A percentile compares a stretch with the other conserved stretches of the same genome.
Evolutionary conservation across 2,888 invertebrate species (phyloP).

Genomic region (Pardosa pseudoannulata): DNA sequence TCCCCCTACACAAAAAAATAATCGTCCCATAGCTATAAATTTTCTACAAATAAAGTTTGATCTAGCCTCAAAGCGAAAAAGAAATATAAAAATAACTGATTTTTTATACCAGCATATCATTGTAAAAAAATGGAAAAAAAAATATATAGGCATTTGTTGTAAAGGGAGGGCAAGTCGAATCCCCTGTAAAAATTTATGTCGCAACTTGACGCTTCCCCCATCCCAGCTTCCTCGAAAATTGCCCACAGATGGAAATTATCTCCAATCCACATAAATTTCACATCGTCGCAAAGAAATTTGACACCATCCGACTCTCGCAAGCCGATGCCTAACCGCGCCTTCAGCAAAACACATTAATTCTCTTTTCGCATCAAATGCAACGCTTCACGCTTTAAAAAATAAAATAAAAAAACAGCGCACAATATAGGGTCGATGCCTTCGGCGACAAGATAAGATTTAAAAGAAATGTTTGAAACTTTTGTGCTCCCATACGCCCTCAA

Average conservation of each 20-base stretch:
- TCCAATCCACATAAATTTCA: slow-evolving; percentile 4
- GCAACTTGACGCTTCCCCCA: not conserved
- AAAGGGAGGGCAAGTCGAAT: not conserved
- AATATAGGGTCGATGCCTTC: not conserved
- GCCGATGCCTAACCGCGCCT: not conserved
- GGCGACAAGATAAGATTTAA: slow-evolving; percentile 16
- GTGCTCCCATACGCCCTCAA: not conserved
- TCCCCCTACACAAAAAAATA: too few species aligned
- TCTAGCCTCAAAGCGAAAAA: too few species aligned
- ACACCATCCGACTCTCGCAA: not conserved
- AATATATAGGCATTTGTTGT: too few species aligned
- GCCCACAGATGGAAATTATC: slow-evolving; percentile 12
- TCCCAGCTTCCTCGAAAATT: not conserved
- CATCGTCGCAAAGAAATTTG: not conserved
- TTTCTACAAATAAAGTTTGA: too few species aligned
- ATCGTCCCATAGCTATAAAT: too few species aligned
- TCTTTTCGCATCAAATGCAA: not conserved
- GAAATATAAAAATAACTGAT: too few species aligned
- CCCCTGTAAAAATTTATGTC: slow-evolving; percentile 14
- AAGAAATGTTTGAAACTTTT: slow-evolving; percentile 12
- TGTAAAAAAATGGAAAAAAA: too few species aligned
- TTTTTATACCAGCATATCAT: too few species aligned
- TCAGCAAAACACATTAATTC: slow-evolving; percentile 14
- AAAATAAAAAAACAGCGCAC: too few species aligned
- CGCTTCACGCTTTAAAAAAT: not conserved